Evolutionary conservation across 2,113 vertebrate species (phyloP), one percentile per base, ranked within the genome.

Genomic region (Myrmecobius fasciatus): DNA sequence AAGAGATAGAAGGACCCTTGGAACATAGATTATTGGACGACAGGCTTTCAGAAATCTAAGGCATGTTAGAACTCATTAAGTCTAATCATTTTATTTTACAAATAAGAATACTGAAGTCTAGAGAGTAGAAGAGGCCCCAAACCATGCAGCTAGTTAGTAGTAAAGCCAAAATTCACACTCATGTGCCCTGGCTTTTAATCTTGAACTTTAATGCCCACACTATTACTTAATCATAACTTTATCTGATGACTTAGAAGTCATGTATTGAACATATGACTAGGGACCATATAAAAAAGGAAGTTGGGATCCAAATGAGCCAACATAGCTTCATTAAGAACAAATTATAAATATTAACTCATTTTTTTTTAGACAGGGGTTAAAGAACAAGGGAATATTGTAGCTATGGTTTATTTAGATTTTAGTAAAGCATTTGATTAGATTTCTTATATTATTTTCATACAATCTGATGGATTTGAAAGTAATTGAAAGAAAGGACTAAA

Each of bases 31-130:
- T 36, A 75, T 75, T 83, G n/a, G 67, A 83, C n/a, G 0, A 43
- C 17, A 43, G 36, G 36, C 43, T 17, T 83, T 83, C 36, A 91
- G 83, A 89, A 89, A 11, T 93, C 90, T 53, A 67, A 43, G 12
- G 9, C 22, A 43, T 83, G 31, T 83, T 17, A 2, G 22, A 88
- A 26, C 31, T 94, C 28, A 31, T 31, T 47, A 90, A 52, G 52
- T 51, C 28, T 25, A 93, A 49, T 22, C 52, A 51, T 83, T 83
- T 83, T 43, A 52, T 54, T 94, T 95, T 54, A 75, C 49, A 92
- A 92, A 91, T 12, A n/a, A 91, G 31, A 17, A 94, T 89, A 75
- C 36, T 14, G 6, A 53, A 47, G 20, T 11, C 89, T 56, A 91
- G 10, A 89, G 48, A 91, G 28, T 51, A 20, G n/a, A 43, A 43